Percentiles rank a stretch among this genome's conserved stretches.
These are phyloP conservation scores for Brachyalestes nurse DNA, from an alignment of 2,797 vertebrate genomes.

Conservation along the genomic window DNA sequence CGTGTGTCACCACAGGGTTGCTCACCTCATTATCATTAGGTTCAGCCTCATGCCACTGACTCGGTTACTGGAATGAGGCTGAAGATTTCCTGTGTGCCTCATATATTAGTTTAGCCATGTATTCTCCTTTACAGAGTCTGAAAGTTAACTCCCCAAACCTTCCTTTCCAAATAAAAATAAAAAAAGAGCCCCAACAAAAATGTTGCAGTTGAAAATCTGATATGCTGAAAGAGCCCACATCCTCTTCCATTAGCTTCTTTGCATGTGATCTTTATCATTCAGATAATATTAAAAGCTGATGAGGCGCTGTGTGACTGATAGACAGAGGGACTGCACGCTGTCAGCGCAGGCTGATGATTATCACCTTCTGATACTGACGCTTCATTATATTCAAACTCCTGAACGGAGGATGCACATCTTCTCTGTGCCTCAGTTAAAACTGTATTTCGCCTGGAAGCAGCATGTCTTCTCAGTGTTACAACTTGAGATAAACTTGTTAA, in stretches of 20 bases:
- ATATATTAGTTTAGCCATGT: slow-evolving; percentile 24
- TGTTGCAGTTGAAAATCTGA: slow-evolving; percentile 50
- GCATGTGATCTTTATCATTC: slow-evolving; percentile 55
- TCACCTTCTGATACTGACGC: slow-evolving; percentile 46
- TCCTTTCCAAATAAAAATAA: slow-evolving; percentile 26
- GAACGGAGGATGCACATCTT: slow-evolving; percentile 44
- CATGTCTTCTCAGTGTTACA: background rate
- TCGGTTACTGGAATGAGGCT: slow-evolving; percentile 60
- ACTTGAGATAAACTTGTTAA: slow-evolving; percentile 6
- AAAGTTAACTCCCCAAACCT: slow-evolving; percentile 46
- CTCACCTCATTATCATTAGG: slow-evolving; percentile 68
- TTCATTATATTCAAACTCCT: slow-evolving; percentile 50
- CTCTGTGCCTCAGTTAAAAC: slow-evolving; percentile 19
- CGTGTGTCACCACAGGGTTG: slow-evolving; percentile 59
- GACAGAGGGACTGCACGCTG: slow-evolving; percentile 26
- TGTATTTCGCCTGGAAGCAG: slow-evolving; percentile 14
- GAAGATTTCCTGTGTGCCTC: slow-evolving; percentile 32
- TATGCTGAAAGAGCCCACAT: slow-evolving; percentile 39
- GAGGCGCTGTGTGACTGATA: slow-evolving; percentile 50
- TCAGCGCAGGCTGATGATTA: slow-evolving; percentile 48
- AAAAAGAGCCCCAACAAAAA: slow-evolving; percentile 44
- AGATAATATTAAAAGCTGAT: slow-evolving; percentile 60
- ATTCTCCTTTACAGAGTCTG: slow-evolving; percentile 43
- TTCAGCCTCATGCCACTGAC: slow-evolving; percentile 47
- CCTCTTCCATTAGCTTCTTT: slow-evolving; percentile 53